These are phyloP conservation scores for Sturnus vulgaris DNA, from an alignment of 2,113 vertebrate genomes.

Conservation along the genomic window DNA sequence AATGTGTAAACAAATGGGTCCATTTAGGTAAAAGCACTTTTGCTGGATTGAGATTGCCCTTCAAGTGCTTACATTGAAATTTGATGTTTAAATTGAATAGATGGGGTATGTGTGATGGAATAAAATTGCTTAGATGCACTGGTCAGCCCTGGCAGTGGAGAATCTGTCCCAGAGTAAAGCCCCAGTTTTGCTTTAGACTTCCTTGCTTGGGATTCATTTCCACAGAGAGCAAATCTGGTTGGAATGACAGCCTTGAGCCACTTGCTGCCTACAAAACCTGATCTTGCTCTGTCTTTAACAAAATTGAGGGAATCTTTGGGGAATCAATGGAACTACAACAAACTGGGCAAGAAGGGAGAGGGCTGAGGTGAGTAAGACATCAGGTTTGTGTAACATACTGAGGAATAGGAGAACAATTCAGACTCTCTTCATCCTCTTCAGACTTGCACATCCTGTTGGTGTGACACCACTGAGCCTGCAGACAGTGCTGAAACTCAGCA, in stretches of 20 bases:
- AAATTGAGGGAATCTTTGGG: background rate
- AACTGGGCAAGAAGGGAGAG: background rate
- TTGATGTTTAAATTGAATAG: background rate
- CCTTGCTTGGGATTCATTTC: background rate
- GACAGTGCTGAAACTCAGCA: background rate
- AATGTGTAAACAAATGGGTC: background rate
- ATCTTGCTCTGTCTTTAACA: background rate
- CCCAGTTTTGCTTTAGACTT: background rate
- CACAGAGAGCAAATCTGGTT: background rate
- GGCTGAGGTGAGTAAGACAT: background rate
- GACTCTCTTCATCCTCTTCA: background rate
- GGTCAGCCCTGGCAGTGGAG: background rate
- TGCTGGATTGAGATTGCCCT: background rate
- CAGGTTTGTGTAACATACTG: background rate
- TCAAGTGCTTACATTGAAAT: background rate
- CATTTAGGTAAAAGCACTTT: background rate
- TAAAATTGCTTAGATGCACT: background rate
- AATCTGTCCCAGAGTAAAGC: background rate
- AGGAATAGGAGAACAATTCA: accelerated
- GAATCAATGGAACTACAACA: background rate
- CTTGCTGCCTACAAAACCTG: background rate
- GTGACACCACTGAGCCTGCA: background rate
- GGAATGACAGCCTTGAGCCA: background rate
- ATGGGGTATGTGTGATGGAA: background rate
- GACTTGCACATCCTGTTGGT: background rate